Base-by-base conservation (phyloP, 1,140 invertebrate genomes). In the Portunus trituberculatus region DNA sequence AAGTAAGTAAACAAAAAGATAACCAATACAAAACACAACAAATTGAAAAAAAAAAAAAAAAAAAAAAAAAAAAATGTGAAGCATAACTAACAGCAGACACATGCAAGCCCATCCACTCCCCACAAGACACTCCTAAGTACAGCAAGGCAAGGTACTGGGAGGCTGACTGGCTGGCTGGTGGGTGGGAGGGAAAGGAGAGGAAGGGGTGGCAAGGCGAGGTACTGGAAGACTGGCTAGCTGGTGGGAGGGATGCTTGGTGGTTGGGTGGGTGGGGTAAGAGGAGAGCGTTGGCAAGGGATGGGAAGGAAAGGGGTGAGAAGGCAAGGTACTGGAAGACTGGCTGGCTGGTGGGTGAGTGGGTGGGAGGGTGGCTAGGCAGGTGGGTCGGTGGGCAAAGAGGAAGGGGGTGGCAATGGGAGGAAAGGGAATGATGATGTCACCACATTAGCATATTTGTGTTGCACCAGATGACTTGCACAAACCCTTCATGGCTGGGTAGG, bases 361-460 rank as follows among this genome's bases (percentile, higher is more conserved):
- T 14, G 14, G 48, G 14, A 6, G 14, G 48, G 14, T 14, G 14
- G 6, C 6, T 6, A 52, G 48, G 14, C 48, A 52, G 48, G 48
- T 7, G 48, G 14, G 48, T 7, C 48, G 14, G 48, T 7, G 48
- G 14, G 29, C 31, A 88, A 4, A 88, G 10, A 20, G 20, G 83
- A 86, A 88, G 45, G 29, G 12, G 29, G 31, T 16, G 45, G 14
- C 4, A 88, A 3, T 20, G 67, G 67, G n/a, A 20, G 67, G n/a
- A 25, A 25, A n/a, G 67, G 67, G 67, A 8, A 76, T 25, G 67
- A 59, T 67, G 89, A 91, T 59, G 48, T 91, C 89, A 91, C 45
- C 48, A 16, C 46, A 67, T 59, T 91, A 59, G 48, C 89, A 91
- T 91, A 59, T 29, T 7, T 59, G 52, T 29, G 89, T 45, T 91